Conservation (phyloP, 2,888 invertebrate genomes). For the Gari tellinella region DNA sequence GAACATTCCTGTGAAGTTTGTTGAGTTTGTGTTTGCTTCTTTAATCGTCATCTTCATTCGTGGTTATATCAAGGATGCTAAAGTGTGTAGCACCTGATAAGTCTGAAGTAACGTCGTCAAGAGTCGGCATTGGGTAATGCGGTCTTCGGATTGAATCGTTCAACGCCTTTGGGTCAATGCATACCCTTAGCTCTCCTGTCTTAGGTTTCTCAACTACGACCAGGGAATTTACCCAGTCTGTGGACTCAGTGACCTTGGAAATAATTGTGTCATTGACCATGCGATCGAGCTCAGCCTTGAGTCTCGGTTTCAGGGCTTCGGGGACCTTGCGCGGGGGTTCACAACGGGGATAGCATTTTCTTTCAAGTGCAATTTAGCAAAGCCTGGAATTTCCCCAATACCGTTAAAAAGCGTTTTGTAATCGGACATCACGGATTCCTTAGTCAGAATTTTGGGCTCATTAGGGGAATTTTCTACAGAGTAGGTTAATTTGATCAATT, state of each 20-base stretch:
- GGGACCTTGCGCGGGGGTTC: constrained; percentile 17
- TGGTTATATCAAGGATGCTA: constrained; percentile 24
- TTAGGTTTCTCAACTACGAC: constrained; percentile 41
- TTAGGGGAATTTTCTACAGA: too few species aligned
- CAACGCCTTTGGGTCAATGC: constrained; percentile 40
- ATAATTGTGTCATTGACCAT: constrained; percentile 37
- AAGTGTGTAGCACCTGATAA: constrained; percentile 20
- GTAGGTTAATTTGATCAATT: too few species aligned
- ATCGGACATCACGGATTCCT: constrained; percentile 2
- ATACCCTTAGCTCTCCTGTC: constrained; percentile 34
- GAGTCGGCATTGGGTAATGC: constrained; percentile 49
- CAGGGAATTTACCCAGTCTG: constrained; percentile 41
- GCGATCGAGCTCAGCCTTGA: constrained; percentile 14
- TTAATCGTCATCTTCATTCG: too few species aligned
- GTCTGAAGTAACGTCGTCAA: constrained; percentile 34
- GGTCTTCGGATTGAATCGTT: constrained; percentile 48
- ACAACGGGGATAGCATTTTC: constrained; percentile 21
- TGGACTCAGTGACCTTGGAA: constrained; percentile 33
- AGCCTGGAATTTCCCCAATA: constrained; percentile 14
- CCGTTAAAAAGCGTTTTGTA: constrained; percentile 13
- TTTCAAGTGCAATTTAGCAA: constrained; percentile 11
- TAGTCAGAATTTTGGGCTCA: too few species aligned
- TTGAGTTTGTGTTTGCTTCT: too few species aligned
- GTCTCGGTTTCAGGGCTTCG: constrained; percentile 3
- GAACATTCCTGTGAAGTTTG: too few species aligned